Conservation (phyloP, 2,797 vertebrate species). For the Ispidina lecontei region DNA sequence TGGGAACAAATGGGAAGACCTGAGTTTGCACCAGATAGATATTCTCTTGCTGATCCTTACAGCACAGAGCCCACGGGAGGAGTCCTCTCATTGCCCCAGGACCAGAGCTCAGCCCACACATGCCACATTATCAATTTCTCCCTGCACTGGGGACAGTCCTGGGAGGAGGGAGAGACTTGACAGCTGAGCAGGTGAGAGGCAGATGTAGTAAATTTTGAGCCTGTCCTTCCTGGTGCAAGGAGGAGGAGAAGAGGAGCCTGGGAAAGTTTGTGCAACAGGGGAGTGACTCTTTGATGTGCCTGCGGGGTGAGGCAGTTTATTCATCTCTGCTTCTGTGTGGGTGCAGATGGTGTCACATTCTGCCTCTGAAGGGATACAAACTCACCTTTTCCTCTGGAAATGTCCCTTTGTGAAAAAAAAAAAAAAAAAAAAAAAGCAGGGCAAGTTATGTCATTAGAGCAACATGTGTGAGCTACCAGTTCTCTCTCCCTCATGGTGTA, state of each 20-base stretch:
- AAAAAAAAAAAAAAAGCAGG: not conserved
- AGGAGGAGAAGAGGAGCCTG: not conserved
- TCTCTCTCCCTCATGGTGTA: not conserved
- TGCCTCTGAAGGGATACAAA: not conserved
- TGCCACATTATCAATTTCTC: fast-evolving
- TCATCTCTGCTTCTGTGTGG: not conserved
- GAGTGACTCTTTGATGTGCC: not conserved
- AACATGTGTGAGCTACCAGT: fast-evolving
- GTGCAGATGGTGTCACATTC: not conserved
- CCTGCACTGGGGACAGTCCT: not conserved
- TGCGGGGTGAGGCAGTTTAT: not conserved
- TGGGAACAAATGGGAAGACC: not conserved
- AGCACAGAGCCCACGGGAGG: fast-evolving
- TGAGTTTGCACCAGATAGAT: fast-evolving
- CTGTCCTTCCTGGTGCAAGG: not conserved
- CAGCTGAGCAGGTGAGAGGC: not conserved
- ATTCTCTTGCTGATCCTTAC: not conserved
- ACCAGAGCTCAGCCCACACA: not conserved
- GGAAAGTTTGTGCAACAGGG: conserved; percentile 19
- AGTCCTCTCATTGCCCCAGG: not conserved
- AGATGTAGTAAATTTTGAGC: not conserved
- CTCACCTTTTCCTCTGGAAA: not conserved
- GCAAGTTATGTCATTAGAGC: not conserved
- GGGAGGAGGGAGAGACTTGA: not conserved
- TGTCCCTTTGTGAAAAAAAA: not conserved